phyloP scores from a whole-genome alignment of 2,888 invertebrate species.

The Euzetes globulus region DNA sequence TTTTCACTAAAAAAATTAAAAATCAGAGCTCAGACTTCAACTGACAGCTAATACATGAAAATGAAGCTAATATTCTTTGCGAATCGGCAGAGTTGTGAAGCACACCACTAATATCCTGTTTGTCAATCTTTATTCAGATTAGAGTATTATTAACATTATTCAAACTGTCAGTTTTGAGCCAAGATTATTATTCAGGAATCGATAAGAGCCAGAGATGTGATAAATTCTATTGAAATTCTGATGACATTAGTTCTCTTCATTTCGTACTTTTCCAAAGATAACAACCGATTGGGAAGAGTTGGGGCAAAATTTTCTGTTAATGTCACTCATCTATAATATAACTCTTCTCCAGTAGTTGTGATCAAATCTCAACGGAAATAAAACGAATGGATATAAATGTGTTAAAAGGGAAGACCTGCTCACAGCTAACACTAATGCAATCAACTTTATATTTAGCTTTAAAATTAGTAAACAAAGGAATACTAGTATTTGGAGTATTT shows the following conservation, averaged over 20 bases:
- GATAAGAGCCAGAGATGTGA: not conserved
- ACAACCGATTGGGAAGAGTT: not conserved
- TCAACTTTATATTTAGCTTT: conserved; percentile 22
- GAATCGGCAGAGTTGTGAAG: not conserved
- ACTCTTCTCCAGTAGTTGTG: not conserved
- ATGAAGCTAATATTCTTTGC: not conserved
- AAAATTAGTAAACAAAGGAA: conserved; percentile 18
- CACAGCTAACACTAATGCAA: not conserved
- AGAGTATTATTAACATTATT: not conserved
- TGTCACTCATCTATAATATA: not conserved
- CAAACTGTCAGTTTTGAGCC: not conserved
- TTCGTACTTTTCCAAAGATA: not conserved
- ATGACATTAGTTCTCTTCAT: not conserved
- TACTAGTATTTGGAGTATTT: not conserved
- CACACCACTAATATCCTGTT: not conserved
- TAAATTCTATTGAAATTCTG: not conserved
- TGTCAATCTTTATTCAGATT: not conserved
- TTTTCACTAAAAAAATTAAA: not conserved
- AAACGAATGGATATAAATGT: not conserved
- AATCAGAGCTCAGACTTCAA: not conserved
- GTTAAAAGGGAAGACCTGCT: conserved; percentile 3
- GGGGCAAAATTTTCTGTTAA: conserved; percentile 1
- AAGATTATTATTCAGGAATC: not conserved
- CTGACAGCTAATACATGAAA: not conserved
- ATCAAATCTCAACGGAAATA: conserved; percentile 25